These are phyloP conservation scores for Erpetoichthys calabaricus DNA, from an alignment of 2,797 vertebrate genomes.

Conservation along the genomic window DNA sequence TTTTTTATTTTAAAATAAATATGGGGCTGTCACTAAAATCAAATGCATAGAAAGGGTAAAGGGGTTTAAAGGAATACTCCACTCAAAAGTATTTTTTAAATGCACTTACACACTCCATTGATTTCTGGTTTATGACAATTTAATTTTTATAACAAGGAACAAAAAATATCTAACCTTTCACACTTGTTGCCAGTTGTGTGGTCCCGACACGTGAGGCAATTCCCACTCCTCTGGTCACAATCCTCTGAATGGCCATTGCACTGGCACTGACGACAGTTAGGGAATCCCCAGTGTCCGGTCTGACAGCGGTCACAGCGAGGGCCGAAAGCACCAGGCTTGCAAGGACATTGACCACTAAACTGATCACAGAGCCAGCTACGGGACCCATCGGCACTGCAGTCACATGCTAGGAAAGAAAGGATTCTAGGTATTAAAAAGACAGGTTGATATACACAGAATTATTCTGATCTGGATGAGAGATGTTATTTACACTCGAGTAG, in stretches of 20 bases:
- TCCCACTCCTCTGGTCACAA: constrained; percentile 61
- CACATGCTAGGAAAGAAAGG: constrained; percentile 47
- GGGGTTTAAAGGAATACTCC: too few species aligned
- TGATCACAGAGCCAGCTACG: constrained; percentile 65
- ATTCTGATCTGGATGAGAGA: too few species aligned
- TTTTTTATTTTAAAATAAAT: too few species aligned
- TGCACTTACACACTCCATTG: too few species aligned
- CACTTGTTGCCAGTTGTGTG: constrained; percentile 70
- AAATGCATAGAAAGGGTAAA: too few species aligned
- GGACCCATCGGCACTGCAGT: constrained; percentile 72
- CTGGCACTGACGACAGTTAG: constrained; percentile 66
- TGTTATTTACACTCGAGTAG: too few species aligned
- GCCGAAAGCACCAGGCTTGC: constrained; percentile 69
- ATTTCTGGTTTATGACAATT: too few species aligned
- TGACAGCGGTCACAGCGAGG: constrained; percentile 73
- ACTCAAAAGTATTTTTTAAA: too few species aligned
- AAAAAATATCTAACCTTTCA: constrained; percentile 52
- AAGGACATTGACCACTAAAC: constrained; percentile 69
- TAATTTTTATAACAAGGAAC: neutral
- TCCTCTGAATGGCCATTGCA: constrained; percentile 72
- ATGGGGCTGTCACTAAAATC: too few species aligned
- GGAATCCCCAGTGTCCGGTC: constrained; percentile 82
- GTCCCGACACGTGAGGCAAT: constrained; percentile 62
- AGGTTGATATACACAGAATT: rapidly evolving
- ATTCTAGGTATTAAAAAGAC: neutral